Evolutionary conservation across 2,888 invertebrate species (phyloP).

Genomic region (Nipponacmea schrenckii): DNA sequence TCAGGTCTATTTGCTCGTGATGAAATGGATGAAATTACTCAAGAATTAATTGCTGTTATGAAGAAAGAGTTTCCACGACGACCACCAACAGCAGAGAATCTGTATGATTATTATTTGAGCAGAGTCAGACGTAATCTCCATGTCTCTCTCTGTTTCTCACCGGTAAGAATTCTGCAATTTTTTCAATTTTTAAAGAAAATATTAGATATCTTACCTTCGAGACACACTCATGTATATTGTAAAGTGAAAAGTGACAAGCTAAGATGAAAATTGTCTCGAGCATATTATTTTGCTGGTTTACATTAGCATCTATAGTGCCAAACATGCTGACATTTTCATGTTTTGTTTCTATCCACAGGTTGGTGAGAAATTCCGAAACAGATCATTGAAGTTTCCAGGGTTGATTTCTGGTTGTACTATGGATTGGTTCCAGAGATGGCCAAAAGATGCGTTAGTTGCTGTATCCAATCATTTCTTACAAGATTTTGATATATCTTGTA

Average conservation of each 20-base stretch:
- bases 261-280: too few relatives aligned
- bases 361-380: conserved; percentile 67
- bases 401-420: conserved; percentile 69
- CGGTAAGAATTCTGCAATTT: conserved; percentile 71
- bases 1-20: conserved; percentile 95
- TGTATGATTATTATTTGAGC: conserved; percentile 93
- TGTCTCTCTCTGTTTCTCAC: conserved; percentile 95
- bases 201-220: too few relatives aligned
- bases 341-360: conserved; percentile 44
- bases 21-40: conserved; percentile 93
- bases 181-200: too few relatives aligned
- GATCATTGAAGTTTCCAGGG: conserved; percentile 68
- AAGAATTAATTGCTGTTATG: conserved; percentile 91
- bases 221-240: too few relatives aligned
- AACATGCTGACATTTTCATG: too few relatives aligned
- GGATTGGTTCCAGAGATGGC: conserved; percentile 70
- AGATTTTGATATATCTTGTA: conserved; percentile 62
- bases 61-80: conserved; percentile 92
- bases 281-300: too few relatives aligned
- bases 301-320: too few relatives aligned
- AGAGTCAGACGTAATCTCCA: conserved; percentile 92
- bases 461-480: conserved; percentile 67
- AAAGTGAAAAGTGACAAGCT: neutral
- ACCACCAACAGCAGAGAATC: conserved; percentile 86
- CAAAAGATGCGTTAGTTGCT: conserved; percentile 67